Conservation (phyloP, 2,888 invertebrate genomes). For the Cantharis nigra region DNA sequence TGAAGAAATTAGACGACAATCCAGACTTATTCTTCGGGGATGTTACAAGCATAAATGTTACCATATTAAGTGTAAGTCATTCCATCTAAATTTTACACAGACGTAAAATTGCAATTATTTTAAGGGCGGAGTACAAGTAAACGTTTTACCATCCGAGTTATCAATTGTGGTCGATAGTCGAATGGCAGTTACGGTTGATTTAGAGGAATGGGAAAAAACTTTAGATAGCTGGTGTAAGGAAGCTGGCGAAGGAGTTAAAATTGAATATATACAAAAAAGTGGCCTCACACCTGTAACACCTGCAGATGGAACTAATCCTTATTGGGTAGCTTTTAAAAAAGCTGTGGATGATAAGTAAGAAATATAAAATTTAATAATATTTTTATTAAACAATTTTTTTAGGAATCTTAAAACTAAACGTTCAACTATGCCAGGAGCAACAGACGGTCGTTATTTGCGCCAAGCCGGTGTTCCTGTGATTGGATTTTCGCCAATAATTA, state of each 20-base stretch:
- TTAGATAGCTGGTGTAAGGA: constrained; percentile 57
- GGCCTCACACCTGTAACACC: constrained; percentile 57
- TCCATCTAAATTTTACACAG: background rate
- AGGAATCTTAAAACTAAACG: background rate
- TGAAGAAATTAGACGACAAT: background rate
- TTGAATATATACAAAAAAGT: constrained; percentile 61
- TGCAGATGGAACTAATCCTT: constrained; percentile 60
- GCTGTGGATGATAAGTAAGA: constrained; percentile 54
- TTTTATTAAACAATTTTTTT: background rate
- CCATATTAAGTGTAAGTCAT: constrained; percentile 66
- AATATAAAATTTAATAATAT: constrained; percentile 31
- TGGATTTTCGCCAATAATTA: constrained; percentile 70
- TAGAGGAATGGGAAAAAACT: constrained; percentile 62
- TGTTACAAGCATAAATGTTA: constrained; percentile 86
- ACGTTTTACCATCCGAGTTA: constrained; percentile 86
- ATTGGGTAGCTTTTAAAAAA: constrained; percentile 64
- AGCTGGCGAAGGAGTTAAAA: constrained; percentile 63
- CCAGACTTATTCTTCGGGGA: constrained; percentile 66
- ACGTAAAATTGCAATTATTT: constrained; percentile 21
- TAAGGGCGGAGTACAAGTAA: constrained; percentile 86
- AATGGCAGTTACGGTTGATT: constrained; percentile 66
- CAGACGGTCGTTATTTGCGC: constrained; percentile 86
- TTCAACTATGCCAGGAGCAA: constrained; percentile 85
- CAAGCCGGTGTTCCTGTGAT: constrained; percentile 67
- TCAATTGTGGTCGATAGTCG: constrained; percentile 76